These are phyloP conservation scores for Seriola aureovittata DNA, from an alignment of 2,113 vertebrate genomes.

Conservation along the genomic window DNA sequence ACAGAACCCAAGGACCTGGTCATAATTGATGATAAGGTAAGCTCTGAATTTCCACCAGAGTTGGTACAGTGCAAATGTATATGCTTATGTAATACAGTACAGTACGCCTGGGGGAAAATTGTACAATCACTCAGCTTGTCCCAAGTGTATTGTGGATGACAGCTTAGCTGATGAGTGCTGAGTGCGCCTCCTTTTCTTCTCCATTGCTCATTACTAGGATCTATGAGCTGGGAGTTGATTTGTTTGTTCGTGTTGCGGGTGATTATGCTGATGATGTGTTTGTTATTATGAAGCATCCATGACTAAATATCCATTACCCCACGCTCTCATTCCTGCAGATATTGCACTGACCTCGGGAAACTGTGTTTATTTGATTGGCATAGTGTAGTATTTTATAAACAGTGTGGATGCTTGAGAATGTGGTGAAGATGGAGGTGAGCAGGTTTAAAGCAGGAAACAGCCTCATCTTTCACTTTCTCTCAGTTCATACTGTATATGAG, in stretches of 20 bases:
- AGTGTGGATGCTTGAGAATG: slow-evolving; percentile 6
- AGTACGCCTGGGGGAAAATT: slow-evolving; percentile 50
- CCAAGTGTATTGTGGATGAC: slow-evolving; percentile 52
- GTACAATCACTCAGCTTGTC: slow-evolving; percentile 66
- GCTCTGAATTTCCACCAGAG: slow-evolving; percentile 34
- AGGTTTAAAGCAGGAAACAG: slow-evolving; percentile 2
- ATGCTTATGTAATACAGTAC: slow-evolving; percentile 74
- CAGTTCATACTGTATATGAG: not conserved
- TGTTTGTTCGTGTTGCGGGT: slow-evolving; percentile 29
- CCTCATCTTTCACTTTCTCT: not conserved
- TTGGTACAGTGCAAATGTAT: slow-evolving; percentile 34
- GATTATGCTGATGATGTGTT: slow-evolving; percentile 61
- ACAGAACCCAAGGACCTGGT: slow-evolving; percentile 97
- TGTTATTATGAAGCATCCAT: slow-evolving; percentile 58
- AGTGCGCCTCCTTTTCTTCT: slow-evolving; percentile 24
- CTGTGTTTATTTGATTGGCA: slow-evolving; percentile 29
- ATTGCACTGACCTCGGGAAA: slow-evolving; percentile 32
- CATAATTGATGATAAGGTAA: slow-evolving; percentile 95
- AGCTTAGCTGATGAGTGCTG: slow-evolving; percentile 46
- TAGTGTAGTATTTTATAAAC: slow-evolving; percentile 9
- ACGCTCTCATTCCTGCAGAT: slow-evolving; percentile 41
- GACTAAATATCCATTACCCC: slow-evolving; percentile 53
- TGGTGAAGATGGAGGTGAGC: slow-evolving; percentile 5
- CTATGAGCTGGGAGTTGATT: slow-evolving; percentile 55
- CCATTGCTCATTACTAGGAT: slow-evolving; percentile 58